Evolutionary conservation across 2,113 vertebrate genomes (phyloP).

Genomic region (Pongo pygmaeus): DNA sequence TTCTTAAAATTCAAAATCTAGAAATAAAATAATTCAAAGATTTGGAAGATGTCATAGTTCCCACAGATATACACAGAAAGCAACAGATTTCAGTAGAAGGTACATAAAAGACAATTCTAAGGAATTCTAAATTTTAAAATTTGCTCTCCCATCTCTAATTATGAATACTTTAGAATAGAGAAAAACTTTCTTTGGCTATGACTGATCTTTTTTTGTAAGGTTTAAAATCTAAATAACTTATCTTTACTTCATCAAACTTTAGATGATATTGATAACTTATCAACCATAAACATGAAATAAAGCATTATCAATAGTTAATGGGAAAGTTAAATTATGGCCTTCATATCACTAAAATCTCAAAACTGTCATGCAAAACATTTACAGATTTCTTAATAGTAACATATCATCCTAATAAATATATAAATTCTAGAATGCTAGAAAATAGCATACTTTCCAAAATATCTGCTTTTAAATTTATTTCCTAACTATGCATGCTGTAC

Average conservation of each 20-base stretch:
- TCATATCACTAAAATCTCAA: not conserved
- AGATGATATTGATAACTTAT: not conserved
- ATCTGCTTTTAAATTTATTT: not conserved
- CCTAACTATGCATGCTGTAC: not conserved
- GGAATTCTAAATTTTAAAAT: not conserved
- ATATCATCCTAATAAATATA: not conserved
- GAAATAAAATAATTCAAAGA: not conserved
- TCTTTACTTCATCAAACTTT: not conserved
- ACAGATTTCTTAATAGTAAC: not conserved
- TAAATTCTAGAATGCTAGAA: not conserved
- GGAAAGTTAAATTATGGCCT: not conserved
- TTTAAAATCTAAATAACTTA: not conserved
- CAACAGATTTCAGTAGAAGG: not conserved
- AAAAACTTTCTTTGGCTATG: not conserved
- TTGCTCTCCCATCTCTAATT: not conserved
- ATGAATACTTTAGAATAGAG: not conserved
- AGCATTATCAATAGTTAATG: not conserved
- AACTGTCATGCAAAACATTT: not conserved
- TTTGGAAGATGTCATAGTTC: not conserved
- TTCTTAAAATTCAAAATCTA: not conserved
- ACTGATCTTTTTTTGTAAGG: not conserved
- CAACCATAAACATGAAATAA: not conserved
- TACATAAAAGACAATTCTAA: not conserved
- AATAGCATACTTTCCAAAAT: not conserved
- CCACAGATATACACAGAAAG: not conserved